Evolutionary conservation across 1,140 invertebrate species (phyloP).

Genomic region (Listronotus oregonensis): DNA sequence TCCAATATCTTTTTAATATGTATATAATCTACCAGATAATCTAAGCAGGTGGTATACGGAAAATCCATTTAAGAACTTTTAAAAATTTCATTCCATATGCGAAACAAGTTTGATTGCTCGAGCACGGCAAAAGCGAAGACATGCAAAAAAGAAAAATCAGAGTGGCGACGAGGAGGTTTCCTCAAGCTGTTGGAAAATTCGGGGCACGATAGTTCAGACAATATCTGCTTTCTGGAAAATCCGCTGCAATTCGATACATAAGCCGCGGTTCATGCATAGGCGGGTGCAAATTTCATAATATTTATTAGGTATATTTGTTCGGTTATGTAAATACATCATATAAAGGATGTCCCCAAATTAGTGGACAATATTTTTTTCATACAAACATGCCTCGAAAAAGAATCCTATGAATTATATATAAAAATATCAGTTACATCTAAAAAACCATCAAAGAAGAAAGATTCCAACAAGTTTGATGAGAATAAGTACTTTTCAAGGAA

Average conservation of each 20-base stretch:
- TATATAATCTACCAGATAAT: neutral
- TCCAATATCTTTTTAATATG: too few species aligned
- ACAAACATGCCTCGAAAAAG: too few species aligned
- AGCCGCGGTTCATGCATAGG: neutral
- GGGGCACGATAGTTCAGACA: conserved; percentile 27
- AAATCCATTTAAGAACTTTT: conserved; percentile 18
- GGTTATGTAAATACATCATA: too few species aligned
- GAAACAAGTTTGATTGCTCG: conserved; percentile 29
- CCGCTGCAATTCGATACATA: conserved; percentile 26
- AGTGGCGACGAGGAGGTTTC: conserved; percentile 22
- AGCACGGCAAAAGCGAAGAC: neutral
- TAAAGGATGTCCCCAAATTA: too few species aligned
- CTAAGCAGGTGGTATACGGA: conserved; percentile 16
- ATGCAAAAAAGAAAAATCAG: conserved; percentile 9
- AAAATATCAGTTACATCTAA: too few species aligned
- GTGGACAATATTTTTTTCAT: too few species aligned
- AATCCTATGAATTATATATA: too few species aligned
- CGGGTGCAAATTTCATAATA: neutral
- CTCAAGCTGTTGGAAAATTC: conserved; percentile 23
- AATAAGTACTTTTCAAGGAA: too few species aligned
- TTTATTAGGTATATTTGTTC: too few species aligned
- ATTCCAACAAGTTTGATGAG: too few species aligned
- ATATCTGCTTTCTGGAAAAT: conserved; percentile 27
- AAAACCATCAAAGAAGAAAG: too few species aligned
- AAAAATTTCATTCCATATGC: conserved; percentile 26